A percentile compares a stretch with the other conserved stretches of the same genome.
phyloP scores from a whole-genome alignment of 64 coral and sea anemone species.

The Pachyseris speciosa region DNA sequence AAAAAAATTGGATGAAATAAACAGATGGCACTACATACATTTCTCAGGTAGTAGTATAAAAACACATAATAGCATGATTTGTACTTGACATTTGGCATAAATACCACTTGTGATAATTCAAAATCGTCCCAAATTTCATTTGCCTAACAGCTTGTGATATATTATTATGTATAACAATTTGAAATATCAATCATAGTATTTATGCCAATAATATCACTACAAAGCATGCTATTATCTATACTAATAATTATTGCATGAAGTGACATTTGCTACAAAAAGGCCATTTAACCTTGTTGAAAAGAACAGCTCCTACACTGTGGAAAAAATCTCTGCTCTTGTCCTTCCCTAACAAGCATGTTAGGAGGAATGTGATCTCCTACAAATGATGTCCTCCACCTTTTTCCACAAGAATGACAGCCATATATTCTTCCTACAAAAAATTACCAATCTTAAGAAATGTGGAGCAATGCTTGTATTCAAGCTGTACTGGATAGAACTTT shows the following conservation, averaged over 20 bases:
- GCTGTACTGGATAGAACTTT: no score
- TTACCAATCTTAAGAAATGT: background rate
- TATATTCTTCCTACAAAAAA: conserved; percentile 71
- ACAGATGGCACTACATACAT: no score
- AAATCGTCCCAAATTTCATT: no score
- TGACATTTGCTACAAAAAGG: background rate
- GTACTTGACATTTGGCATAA: no score
- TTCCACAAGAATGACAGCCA: conserved; percentile 98
- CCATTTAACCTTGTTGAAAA: conserved; percentile 69
- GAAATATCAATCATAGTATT: no score
- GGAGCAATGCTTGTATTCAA: background rate
- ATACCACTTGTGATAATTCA: no score
- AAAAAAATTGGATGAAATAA: no score
- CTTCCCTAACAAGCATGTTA: conserved; percentile 81
- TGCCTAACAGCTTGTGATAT: no score
- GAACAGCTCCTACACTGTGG: conserved; percentile 89
- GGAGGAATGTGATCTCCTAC: conserved; percentile 97
- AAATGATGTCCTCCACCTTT: conserved; percentile 70
- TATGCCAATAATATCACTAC: no score
- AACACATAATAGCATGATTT: no score
- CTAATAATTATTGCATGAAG: background rate
- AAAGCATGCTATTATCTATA: background rate
- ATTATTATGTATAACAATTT: no score
- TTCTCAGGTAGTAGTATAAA: no score
- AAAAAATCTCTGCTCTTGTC: conserved; percentile 89